These are phyloP conservation scores for Elephantulus edwardii DNA, from an alignment of 2,113 vertebrate genomes.

Conservation along the genomic window DNA sequence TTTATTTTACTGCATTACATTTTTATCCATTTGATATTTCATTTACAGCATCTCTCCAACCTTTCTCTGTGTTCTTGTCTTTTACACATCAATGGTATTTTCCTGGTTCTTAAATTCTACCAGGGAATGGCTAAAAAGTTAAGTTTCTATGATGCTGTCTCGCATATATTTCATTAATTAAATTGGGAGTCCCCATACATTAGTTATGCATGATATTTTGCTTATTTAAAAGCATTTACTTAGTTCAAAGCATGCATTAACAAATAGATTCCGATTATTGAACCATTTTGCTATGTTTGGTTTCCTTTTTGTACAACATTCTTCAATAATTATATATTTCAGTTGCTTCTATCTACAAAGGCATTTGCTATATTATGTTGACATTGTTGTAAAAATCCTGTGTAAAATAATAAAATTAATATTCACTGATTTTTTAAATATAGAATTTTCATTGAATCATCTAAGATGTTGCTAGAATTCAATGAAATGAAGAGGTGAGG, in stretches of 20 bases:
- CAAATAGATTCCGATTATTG: slow-evolving; percentile 1
- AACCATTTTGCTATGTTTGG: neutral
- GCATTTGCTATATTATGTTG: no score
- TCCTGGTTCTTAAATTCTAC: neutral
- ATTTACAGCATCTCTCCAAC: neutral
- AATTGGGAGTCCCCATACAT: neutral
- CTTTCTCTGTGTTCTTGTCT: neutral
- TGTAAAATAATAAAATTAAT: neutral
- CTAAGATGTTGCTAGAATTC: neutral
- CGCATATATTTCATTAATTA: neutral
- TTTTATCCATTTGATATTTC: neutral
- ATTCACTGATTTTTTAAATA: neutral
- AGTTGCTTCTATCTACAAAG: neutral
- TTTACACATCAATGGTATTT: neutral
- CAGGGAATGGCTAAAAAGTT: neutral
- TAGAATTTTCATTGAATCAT: neutral
- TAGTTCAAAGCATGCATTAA: neutral
- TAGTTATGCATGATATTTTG: neutral
- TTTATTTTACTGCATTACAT: neutral
- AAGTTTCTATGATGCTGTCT: neutral
- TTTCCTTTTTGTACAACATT: neutral
- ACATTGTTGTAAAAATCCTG: neutral
- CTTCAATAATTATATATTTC: neutral
- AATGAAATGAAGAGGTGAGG: neutral
- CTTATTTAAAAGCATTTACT: neutral